phyloP scores from a whole-genome alignment of 2,113 vertebrate genomes.

The Alaudala cheleensis region DNA sequence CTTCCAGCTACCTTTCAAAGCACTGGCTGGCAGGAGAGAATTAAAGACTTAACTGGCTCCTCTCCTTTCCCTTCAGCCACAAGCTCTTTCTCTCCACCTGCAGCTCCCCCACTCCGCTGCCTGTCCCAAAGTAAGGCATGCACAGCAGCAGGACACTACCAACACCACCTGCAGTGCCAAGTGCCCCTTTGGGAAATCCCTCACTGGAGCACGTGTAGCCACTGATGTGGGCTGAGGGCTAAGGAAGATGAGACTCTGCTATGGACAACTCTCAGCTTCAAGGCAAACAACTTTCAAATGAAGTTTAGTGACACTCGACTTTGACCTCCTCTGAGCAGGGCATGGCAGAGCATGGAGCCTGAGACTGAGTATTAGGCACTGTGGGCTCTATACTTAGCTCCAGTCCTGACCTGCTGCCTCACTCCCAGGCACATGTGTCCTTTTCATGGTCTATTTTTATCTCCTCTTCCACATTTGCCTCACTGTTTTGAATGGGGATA shows the following conservation, averaged over 20 bases:
- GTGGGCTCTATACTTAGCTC: background rate
- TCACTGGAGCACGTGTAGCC: background rate
- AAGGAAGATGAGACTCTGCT: background rate
- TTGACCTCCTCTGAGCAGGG: background rate
- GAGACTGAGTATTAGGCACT: background rate
- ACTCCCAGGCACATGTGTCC: background rate
- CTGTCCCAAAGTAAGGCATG: background rate
- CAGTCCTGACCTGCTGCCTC: background rate
- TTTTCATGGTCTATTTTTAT: background rate
- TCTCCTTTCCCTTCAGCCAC: background rate
- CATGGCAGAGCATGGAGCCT: background rate
- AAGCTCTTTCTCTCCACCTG: background rate
- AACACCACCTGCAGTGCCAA: background rate
- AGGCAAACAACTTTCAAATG: background rate
- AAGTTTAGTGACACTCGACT: background rate
- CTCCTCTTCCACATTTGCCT: background rate
- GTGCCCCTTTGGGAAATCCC: background rate
- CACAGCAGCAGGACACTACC: background rate
- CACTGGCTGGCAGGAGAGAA: background rate
- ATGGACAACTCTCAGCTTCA: background rate
- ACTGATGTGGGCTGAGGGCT: background rate
- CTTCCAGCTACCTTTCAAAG: slow-evolving; percentile 1
- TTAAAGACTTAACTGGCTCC: background rate
- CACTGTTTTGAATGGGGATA: background rate
- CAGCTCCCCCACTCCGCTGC: background rate